Conservation (phyloP, 2,888 invertebrate species). For the Anagyrus pseudococci region DNA sequence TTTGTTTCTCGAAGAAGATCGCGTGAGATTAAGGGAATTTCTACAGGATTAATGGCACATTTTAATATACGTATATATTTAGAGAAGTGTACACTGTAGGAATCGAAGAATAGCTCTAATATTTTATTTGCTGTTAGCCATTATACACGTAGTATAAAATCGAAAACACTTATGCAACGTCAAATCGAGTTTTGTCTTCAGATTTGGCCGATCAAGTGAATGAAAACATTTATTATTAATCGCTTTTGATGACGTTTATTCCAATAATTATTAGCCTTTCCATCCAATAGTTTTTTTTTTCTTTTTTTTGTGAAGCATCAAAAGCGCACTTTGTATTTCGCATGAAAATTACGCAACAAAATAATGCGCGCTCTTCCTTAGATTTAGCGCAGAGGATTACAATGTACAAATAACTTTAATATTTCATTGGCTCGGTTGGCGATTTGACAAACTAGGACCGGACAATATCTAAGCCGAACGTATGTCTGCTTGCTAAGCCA, state of each 20-base stretch:
- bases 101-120: conserved; percentile 21
- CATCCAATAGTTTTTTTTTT: not conserved
- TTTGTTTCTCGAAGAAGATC: conserved; percentile 1
- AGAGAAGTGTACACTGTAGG: conserved; percentile 13
- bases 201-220: conserved; percentile 25
- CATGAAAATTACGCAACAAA: conserved; percentile 14
- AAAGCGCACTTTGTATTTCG: conserved; percentile 20
- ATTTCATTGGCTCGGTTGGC: conserved; percentile 32
- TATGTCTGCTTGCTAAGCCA: too few species aligned
- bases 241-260: conserved; percentile 22
- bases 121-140: conserved; percentile 14
- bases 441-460: conserved; percentile 35
- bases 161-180: conserved; percentile 22
- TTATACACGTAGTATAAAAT: conserved; percentile 23
- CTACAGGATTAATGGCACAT: conserved; percentile 27
- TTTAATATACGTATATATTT: conserved; percentile 4
- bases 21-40: conserved; percentile 4
- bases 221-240: conserved; percentile 17
- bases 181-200: conserved; percentile 23
- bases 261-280: not conserved
- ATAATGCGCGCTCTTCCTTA: conserved; percentile 9
- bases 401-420: not conserved
- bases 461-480: too few species aligned
- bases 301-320: conserved; percentile 2
- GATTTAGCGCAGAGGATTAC: conserved; percentile 1